Conservation (phyloP, 1,140 invertebrate genomes). For the Mesaphorura yosii region DNA sequence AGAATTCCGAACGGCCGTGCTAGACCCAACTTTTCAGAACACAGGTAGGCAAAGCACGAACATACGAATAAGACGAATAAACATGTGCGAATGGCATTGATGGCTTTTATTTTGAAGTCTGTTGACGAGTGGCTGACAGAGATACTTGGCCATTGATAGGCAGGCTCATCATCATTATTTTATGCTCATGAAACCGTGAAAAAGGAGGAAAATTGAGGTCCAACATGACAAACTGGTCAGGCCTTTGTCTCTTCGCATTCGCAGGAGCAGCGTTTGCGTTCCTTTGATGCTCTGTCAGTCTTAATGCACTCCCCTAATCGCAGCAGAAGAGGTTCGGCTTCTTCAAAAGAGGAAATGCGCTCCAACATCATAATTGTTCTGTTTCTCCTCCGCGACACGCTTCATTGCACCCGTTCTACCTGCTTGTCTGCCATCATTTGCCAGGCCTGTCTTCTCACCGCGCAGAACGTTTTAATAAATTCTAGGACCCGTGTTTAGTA, state of each 20-base stretch:
- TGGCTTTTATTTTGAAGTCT: not conserved
- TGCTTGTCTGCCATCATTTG: not conserved
- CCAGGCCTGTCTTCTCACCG: not conserved
- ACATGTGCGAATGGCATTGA: not conserved
- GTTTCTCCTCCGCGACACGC: too few species aligned
- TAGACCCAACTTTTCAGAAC: slow-evolving; percentile 44
- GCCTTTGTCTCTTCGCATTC: too few species aligned
- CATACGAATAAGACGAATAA: not conserved
- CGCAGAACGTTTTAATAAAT: not conserved
- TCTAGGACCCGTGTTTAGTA: slow-evolving; percentile 7
- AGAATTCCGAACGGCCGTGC: slow-evolving; percentile 47
- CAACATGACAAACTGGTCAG: slow-evolving; percentile 10
- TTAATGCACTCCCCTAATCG: too few species aligned
- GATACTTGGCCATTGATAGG: not conserved
- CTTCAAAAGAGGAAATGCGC: too few species aligned
- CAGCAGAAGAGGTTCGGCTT: too few species aligned
- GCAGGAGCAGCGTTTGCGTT: too few species aligned
- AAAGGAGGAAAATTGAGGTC: slow-evolving; percentile 7
- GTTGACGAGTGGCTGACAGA: not conserved
- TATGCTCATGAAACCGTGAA: slow-evolving; percentile 12
- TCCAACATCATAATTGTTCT: too few species aligned
- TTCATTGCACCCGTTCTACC: slow-evolving; percentile 3
- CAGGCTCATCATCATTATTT: slow-evolving; percentile 6
- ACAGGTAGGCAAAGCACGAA: slow-evolving; percentile 14
- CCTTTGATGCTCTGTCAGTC: too few species aligned